These are phyloP conservation scores for Ochropleura plecta DNA, from an alignment of 2,888 invertebrate species.

Conservation along the genomic window DNA sequence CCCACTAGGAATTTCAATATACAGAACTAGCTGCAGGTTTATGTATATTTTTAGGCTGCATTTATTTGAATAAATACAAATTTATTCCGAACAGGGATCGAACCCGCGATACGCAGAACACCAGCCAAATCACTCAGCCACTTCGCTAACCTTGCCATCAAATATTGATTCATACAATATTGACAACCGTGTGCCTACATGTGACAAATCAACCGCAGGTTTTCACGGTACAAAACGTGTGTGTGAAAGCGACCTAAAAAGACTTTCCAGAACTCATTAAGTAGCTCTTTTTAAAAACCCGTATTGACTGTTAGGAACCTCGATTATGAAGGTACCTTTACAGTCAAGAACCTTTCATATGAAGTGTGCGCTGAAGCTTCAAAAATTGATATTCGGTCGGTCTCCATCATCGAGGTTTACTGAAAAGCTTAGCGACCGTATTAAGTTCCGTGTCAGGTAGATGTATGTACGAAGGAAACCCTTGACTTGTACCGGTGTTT, in stretches of 20 bases:
- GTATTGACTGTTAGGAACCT: conserved; percentile 32
- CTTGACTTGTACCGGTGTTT: conserved; percentile 11
- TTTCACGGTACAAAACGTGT: background rate
- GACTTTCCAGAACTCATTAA: conserved; percentile 53
- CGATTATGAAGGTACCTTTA: conserved; percentile 40
- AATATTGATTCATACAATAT: background rate
- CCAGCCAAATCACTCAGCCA: no score
- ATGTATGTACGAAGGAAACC: conserved; percentile 28
- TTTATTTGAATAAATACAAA: no score
- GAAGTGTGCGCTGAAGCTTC: conserved; percentile 67
- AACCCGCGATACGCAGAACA: no score
- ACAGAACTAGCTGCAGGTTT: no score
- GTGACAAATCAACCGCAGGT: background rate
- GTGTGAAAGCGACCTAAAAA: background rate
- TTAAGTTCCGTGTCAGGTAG: conserved; percentile 52
- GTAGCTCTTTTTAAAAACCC: conserved; percentile 48
- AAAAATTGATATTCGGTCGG: conserved; percentile 74
- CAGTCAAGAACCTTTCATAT: conserved; percentile 66
- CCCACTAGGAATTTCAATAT: no score
- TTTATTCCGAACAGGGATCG: no score
- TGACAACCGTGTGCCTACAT: background rate
- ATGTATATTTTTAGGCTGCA: no score
- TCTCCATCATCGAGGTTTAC: conserved; percentile 65
- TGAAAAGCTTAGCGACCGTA: conserved; percentile 61
- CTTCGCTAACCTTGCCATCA: no score